These are phyloP conservation scores for Brachypodius melanocephalos DNA, from an alignment of 2,113 vertebrate species.

Conservation along the genomic window DNA sequence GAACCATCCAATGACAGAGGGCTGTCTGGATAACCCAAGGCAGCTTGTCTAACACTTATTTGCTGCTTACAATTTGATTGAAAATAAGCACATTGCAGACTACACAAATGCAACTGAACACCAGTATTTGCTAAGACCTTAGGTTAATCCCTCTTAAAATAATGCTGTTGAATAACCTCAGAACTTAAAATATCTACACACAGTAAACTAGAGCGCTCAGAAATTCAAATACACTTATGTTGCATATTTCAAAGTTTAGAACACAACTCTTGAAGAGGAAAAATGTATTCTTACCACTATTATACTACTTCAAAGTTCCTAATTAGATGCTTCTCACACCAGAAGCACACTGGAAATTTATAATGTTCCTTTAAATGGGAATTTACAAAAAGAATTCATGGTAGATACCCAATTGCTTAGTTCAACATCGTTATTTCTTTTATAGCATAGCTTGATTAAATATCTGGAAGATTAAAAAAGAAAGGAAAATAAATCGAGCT, in stretches of 20 bases:
- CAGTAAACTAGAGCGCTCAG: background rate
- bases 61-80: background rate
- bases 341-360: background rate
- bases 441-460: background rate
- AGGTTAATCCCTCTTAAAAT: background rate
- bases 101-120: background rate
- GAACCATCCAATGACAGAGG: background rate
- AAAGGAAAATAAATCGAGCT: constrained; percentile 5
- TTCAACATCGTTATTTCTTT: background rate
- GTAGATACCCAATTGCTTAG: background rate
- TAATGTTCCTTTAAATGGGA: background rate
- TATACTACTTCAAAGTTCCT: background rate
- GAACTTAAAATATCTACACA: background rate
- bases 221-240: background rate
- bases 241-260: background rate
- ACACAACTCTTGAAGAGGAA: background rate
- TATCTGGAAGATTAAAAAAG: background rate
- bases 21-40: background rate
- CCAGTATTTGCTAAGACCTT: background rate
- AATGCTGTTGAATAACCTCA: background rate
- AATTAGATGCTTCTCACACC: background rate
- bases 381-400: background rate
- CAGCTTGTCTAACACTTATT: background rate
- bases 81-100: background rate
- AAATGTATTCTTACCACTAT: background rate